Base-by-base conservation (phyloP, 2,797 vertebrate genomes). In the Melanotaenia parkinsoni region DNA sequence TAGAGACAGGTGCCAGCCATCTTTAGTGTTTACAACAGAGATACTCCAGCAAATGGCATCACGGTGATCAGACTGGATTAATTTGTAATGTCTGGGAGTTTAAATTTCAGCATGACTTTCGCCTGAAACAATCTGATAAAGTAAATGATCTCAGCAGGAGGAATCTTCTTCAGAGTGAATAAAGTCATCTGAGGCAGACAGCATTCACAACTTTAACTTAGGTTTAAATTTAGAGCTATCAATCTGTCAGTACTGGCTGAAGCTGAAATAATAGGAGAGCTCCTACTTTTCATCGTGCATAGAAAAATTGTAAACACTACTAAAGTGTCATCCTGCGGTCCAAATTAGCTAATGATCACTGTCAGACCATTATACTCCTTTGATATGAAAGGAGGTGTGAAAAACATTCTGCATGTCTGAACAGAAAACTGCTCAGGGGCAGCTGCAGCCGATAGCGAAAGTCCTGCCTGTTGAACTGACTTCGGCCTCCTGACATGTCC, bases 1-100 rank as follows among this genome's bases (percentile, higher is more conserved):
- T 67, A 56, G 80, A 91, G 93, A 93, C 94, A 94, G 93, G 91
- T 95, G 93, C 90, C 93, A 93, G 84, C 84, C 85, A 79, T 94
- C 90, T 93, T 95, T 92, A 93, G 88, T 90, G 86, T 90, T 92
- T 85, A 79, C 65, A 68, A 81, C 91, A 91, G 90, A 89, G 84
- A 87, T 86, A 88, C 82, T 84, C 69, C 89, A 86, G 85, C 86
- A 89, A 89, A 90, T 91, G 84, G 88, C 86, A 89, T 94, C 91
- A 88, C 69, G 0, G 71, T 22, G 74, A 86, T 84, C 84, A 84
- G 76, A 84, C 85, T 79, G 76, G 86, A 93, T 94, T 92, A 91
- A 91, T 87, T 81, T 67, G 65, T 85, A 77, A 83, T 83, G 83
- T 85, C 87, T 86, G 89, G 78, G 76, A 90, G 83, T 81, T 88